Evolutionary conservation across 2,113 vertebrate species (phyloP), one percentile per base, ranked within the genome.

Genomic region (Barbus barbus): DNA sequence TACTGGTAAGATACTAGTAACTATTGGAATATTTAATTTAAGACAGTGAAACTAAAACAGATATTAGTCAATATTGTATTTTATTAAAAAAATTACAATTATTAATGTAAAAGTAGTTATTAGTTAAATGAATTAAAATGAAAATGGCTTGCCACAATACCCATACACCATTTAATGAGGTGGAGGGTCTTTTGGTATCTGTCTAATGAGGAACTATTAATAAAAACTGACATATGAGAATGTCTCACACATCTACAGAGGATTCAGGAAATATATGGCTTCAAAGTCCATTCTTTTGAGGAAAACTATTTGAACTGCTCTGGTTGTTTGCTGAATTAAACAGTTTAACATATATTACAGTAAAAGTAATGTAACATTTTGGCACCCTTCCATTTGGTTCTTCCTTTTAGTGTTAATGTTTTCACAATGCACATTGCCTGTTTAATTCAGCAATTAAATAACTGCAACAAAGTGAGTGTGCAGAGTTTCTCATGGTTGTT

Each of bases 191-290:
- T 72, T 71, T 71, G 20, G 41, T 41, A 72, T 44, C 36, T n/a
- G 1, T 44, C 12, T 72, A 72, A 6, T 7, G 3, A n/a, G 12
- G 3, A 24, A 26, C 38, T 46, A 44, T 41, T 73, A 44, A 24
- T 73, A 44, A 73, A 41, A n/a, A 41, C 69, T 72, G 38, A 72
- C 38, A 72, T 44, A 24, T 44, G 69, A 72, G 36, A 44, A 72
- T 24, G 38, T 72, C 69, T 72, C 22, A 41, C 11, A 41, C 20
- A 24, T 14, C 36, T 72, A 4, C 22, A 24, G 11, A 72, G 22
- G 67, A n/a, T 41, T 72, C 22, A 72, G 11, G 67, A 53, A 12
- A 72, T 44, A 44, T 24, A 1, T 72, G n/a, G 36, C 22, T 72
- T 72, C 36, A 41, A 5, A 72, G 69, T 72, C 36, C 36, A 72